Conservation (phyloP, 2,797 vertebrate genomes). For the Steatocranus sp. region DNA sequence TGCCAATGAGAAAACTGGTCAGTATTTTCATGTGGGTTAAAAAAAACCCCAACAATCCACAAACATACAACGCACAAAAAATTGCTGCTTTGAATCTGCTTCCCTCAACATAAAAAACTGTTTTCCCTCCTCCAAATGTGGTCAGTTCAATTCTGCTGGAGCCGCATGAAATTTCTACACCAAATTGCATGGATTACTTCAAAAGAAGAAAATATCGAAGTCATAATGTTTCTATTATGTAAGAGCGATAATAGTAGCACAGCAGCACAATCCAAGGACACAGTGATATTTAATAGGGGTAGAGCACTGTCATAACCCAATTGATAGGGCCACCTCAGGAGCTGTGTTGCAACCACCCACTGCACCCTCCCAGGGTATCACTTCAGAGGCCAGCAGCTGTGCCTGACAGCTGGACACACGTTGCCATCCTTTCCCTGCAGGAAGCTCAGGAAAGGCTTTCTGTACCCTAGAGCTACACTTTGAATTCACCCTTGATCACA, state of each 20-base stretch:
- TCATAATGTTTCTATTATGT: constrained; percentile 9
- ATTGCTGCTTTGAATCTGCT: constrained; percentile 13
- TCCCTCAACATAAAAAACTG: background rate
- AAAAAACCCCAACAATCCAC: background rate
- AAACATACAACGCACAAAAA: background rate
- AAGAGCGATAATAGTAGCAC: constrained; percentile 13
- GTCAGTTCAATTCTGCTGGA: background rate
- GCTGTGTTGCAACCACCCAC: constrained; percentile 29
- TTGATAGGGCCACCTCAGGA: constrained; percentile 49
- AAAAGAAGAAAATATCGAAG: background rate
- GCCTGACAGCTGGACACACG: constrained; percentile 68
- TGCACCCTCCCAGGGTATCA: constrained; percentile 29
- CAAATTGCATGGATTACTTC: constrained; percentile 7
- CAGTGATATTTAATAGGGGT: constrained; percentile 27
- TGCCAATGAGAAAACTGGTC: constrained; percentile 12
- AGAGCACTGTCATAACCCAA: constrained; percentile 20
- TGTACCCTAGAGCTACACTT: constrained; percentile 50
- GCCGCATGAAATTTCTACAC: constrained; percentile 3
- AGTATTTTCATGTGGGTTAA: background rate
- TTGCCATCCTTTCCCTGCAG: constrained; percentile 38
- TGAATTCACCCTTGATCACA: constrained; percentile 61
- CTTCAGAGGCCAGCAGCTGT: constrained; percentile 61
- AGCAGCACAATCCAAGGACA: constrained; percentile 16
- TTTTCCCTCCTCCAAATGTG: background rate
- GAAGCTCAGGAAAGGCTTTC: constrained; percentile 27